Conservation (phyloP, 2,797 vertebrate genomes). For the Selene dorsalis region DNA sequence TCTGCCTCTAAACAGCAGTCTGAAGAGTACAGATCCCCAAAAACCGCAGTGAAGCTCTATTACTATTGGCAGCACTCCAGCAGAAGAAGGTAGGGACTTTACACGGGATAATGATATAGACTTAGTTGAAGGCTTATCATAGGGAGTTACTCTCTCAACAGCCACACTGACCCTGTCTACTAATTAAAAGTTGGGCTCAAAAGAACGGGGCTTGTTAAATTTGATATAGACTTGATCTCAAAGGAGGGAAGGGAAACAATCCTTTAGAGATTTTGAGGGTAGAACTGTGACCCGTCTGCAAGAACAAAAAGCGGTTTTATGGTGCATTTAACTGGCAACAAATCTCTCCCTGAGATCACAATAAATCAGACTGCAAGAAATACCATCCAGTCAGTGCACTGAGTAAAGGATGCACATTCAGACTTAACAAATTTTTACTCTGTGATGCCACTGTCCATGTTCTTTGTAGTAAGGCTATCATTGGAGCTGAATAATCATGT, state of each 20-base stretch:
- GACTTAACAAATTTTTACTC: background rate
- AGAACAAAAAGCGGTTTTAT: conserved; percentile 34
- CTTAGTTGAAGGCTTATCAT: conserved; percentile 47
- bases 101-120: conserved; percentile 57
- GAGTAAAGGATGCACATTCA: background rate
- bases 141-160: conserved; percentile 46
- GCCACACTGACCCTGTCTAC: conserved; percentile 42
- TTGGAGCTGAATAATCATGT: background rate
- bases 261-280: conserved; percentile 18
- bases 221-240: conserved; percentile 51
- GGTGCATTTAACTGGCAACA: conserved; percentile 32
- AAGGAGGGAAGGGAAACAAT: conserved; percentile 10
- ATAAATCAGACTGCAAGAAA: conserved; percentile 16
- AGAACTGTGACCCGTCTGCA: conserved; percentile 4
- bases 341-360: conserved; percentile 32
- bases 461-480: background rate
- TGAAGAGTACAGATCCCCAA: conserved; percentile 13
- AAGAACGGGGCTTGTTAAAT: conserved; percentile 59
- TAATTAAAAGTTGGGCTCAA: conserved; percentile 67
- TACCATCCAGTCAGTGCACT: background rate
- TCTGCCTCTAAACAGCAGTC: conserved; percentile 40
- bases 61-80: conserved; percentile 50
- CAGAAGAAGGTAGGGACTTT: conserved; percentile 39
- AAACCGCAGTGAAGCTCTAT: conserved; percentile 32
- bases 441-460: background rate